Evolutionary conservation across 2,888 invertebrate species (phyloP).

Genomic region (Stramonita haemastoma): DNA sequence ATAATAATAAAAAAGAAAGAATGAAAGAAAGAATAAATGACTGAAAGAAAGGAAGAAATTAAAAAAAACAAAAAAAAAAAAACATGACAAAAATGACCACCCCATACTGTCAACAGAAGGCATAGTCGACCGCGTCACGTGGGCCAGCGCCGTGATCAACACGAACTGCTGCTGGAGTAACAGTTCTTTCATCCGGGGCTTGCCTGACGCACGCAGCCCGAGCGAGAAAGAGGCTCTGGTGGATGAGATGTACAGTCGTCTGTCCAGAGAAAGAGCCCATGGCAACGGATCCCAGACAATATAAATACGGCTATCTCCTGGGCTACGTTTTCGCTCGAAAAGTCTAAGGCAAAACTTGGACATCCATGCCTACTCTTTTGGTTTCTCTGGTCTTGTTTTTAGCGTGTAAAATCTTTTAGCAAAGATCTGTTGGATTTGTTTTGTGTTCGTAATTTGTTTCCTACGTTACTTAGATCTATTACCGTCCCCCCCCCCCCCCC

Average conservation of each 20-base stretch:
- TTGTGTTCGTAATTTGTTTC: no score
- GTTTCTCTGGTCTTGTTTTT: no score
- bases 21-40: no score
- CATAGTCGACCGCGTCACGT: conserved; percentile 19
- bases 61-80: no score
- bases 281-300: not conserved
- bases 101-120: conserved; percentile 16
- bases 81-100: no score
- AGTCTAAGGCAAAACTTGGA: not conserved
- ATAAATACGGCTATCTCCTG: conserved; percentile 21
- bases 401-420: no score
- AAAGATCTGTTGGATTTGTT: no score
- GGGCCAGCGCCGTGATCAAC: conserved; percentile 22
- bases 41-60: no score
- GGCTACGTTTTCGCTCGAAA: conserved; percentile 25
- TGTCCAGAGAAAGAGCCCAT: not conserved
- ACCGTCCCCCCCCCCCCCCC: no score
- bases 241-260: conserved; percentile 31
- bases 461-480: no score
- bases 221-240: conserved; percentile 34
- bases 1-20: no score
- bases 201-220: conserved; percentile 13
- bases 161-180: conserved; percentile 26
- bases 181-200: conserved; percentile 35
- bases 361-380: no score